A percentile compares a stretch with the other conserved stretches of the same genome.
These are phyloP conservation scores for Disparrhopalites patrizii DNA, from an alignment of 2,888 invertebrate genomes.

Conservation along the genomic window DNA sequence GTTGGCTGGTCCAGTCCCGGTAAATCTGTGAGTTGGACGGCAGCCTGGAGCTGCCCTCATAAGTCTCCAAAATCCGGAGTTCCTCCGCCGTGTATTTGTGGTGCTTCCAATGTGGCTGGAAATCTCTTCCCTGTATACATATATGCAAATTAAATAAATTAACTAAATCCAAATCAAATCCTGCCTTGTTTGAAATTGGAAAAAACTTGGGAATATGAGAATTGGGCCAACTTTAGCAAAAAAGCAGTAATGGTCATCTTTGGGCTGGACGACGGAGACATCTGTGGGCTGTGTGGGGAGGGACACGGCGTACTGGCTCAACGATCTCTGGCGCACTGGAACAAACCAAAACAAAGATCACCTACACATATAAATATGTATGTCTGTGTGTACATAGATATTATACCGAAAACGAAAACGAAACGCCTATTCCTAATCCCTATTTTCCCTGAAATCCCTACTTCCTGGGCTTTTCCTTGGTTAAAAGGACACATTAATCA, in stretches of 20 bases:
- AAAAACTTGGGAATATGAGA: background rate
- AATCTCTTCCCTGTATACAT: constrained; percentile 51
- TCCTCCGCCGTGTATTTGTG: constrained; percentile 53
- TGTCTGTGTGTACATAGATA: no score
- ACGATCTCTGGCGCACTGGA: constrained; percentile 25
- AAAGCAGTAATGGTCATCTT: constrained; percentile 43
- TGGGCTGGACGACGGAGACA: constrained; percentile 35
- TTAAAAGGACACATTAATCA: no score
- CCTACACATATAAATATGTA: no score
- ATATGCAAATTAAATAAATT: no score
- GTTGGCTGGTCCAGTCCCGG: constrained; percentile 51
- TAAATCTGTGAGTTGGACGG: constrained; percentile 52
- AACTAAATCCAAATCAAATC: background rate
- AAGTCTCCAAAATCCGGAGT: constrained; percentile 50
- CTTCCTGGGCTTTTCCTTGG: no score
- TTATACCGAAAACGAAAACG: no score
- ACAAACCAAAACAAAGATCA: background rate
- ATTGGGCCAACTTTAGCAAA: constrained; percentile 36
- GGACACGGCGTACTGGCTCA: constrained; percentile 46
- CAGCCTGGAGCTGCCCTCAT: constrained; percentile 52
- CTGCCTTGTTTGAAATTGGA: background rate
- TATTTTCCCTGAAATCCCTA: no score
- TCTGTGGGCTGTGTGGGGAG: constrained; percentile 43
- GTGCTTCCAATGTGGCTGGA: constrained; percentile 51
- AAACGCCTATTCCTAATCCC: no score